Base-by-base conservation (phyloP, 2,888 invertebrate genomes). In the Junonia oenone region DNA sequence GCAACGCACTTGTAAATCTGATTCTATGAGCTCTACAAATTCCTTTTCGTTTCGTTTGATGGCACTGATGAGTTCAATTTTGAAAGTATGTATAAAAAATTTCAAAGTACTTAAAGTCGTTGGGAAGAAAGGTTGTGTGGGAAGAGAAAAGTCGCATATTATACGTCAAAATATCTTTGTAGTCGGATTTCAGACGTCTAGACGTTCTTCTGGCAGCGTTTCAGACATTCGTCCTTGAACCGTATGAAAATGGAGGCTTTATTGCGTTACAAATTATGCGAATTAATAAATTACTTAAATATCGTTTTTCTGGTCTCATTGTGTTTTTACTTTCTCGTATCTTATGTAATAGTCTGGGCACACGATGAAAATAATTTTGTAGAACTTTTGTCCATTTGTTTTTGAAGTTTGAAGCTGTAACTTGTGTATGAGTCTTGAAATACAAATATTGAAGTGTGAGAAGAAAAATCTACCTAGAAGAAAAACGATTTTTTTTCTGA, bases 191-290 rank as follows among this genome's bases (percentile, higher is more conserved):
- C 6, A 46, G 15, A 27, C 31, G 46, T 29, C 46, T 46, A 46
- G 46, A 46, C 29, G 29, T 14, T n/a, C 15, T 15, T 29, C 17
- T 46, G 46, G 46, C 46, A 46, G 9, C 46, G 29, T 31, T 31
- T 46, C 31, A 46, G 29, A 5, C 31, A 4, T n/a, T 31, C n/a
- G 17, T 31, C 17, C 46, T 46, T 31, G 46, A 31, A 31, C 15
- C n/a, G 26, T 22, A 22, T 43, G 4, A n/a, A 43, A 43, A 46
- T 46, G 31, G 31, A 46, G 46, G 46, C 46, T 46, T 46, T 14
- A 26, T 43, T 8, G n/a, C n/a, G 43, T 22, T 26, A 26, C n/a
- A 26, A 43, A 43, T 43, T 11, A n/a, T 3, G 2, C n/a, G n/a
- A 33, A n/a, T 33, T 33, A 33, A n/a, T n/a, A 33, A n/a, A 11